Evolutionary conservation across 2,888 invertebrate species (phyloP).

Genomic region (Agonum fuliginosum): DNA sequence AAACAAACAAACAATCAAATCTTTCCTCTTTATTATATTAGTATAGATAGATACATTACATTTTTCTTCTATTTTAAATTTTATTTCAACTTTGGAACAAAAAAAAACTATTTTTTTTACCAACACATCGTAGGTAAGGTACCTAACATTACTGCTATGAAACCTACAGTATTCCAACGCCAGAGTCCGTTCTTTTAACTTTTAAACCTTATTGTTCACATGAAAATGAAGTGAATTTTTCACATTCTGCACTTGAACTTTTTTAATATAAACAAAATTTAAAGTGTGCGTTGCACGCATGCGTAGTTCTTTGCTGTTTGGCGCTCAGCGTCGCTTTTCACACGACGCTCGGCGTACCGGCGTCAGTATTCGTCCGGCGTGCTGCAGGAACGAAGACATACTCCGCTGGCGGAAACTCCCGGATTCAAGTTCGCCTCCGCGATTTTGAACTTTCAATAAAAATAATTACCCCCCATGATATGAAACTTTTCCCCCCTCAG

Average conservation of each 20-base stretch:
- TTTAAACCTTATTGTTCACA: too few species aligned
- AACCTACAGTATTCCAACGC: too few species aligned
- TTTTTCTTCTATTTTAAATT: too few species aligned
- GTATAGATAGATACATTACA: too few species aligned
- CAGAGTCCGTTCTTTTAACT: too few species aligned
- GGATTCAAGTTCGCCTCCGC: background rate
- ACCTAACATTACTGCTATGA: too few species aligned
- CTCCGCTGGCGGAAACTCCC: background rate
- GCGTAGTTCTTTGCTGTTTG: background rate
- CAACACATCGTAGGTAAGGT: too few species aligned
- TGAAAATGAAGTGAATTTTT: too few species aligned
- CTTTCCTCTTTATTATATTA: too few species aligned
- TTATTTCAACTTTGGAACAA: too few species aligned
- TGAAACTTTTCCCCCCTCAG: background rate
- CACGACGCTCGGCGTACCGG: background rate
- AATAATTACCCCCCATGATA: background rate
- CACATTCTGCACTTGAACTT: background rate
- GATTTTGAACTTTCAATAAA: background rate
- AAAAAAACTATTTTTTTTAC: too few species aligned
- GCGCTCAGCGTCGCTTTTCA: background rate
- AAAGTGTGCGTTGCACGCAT: background rate
- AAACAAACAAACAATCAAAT: too few species aligned
- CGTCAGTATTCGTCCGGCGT: conserved; percentile 24
- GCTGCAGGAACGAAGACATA: background rate
- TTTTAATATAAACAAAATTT: background rate